Evolutionary conservation across 2,888 invertebrate genomes (phyloP).

Genomic region (Trissolcus japonicus): DNA sequence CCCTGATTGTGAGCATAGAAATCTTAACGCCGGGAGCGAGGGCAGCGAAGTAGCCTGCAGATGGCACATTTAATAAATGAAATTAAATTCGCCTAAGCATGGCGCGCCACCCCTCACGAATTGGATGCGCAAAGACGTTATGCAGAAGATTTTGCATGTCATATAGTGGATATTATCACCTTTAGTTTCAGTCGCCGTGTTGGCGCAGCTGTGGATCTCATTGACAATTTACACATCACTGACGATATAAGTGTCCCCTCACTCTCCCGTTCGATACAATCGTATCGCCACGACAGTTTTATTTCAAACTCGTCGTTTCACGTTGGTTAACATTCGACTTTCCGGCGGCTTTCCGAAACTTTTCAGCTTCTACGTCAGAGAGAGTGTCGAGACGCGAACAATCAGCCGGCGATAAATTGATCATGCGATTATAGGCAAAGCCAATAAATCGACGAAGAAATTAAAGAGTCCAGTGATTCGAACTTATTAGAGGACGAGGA

Average conservation of each 20-base stretch:
- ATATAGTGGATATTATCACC: slow-evolving; percentile 56
- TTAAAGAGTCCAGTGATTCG: slow-evolving; percentile 7
- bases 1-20: slow-evolving; percentile 41
- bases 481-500: slow-evolving; percentile 22
- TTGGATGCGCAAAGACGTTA: slow-evolving; percentile 54
- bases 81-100: slow-evolving; percentile 58
- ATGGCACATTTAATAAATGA: slow-evolving; percentile 59
- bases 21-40: slow-evolving; percentile 46
- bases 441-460: slow-evolving; percentile 6
- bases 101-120: slow-evolving; percentile 47
- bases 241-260: slow-evolving; percentile 40
- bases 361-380: neutral
- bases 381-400: neutral
- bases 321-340: slow-evolving; percentile 20
- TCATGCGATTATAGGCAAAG: slow-evolving; percentile 4
- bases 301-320: slow-evolving; percentile 15
- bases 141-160: slow-evolving; percentile 57
- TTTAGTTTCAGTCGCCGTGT: slow-evolving; percentile 46
- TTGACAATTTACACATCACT: slow-evolving; percentile 57
- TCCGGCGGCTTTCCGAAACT: slow-evolving; percentile 7
- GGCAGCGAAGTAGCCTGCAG: slow-evolving; percentile 55
- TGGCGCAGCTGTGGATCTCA: slow-evolving; percentile 54
- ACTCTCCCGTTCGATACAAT: slow-evolving; percentile 17
- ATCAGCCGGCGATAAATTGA: slow-evolving; percentile 8
- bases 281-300: slow-evolving; percentile 16